Evolutionary conservation across 2,797 vertebrate genomes (phyloP).

Genomic region (Rhabdomys pumilio): DNA sequence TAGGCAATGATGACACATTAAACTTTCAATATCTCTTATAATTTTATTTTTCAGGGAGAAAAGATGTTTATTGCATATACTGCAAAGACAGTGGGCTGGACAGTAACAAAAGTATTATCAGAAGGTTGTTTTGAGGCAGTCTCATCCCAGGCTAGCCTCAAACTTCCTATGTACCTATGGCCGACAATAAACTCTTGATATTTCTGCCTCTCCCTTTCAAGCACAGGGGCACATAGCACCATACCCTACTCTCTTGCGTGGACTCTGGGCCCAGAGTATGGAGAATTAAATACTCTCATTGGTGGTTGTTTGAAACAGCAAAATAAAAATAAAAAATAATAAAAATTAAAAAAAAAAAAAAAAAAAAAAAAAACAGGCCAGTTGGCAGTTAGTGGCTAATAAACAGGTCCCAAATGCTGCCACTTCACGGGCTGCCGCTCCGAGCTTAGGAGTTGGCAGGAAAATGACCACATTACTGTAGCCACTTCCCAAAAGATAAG

Average conservation of each 20-base stretch:
- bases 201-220: not conserved
- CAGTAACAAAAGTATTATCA: not conserved
- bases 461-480: conserved; percentile 70
- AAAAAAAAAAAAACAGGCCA: not conserved
- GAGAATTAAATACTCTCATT: not conserved
- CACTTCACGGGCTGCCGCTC: conserved; percentile 28
- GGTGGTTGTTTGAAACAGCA: not conserved
- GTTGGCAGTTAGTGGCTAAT: conserved; percentile 53
- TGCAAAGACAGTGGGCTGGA: not conserved
- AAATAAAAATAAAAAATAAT: not conserved
- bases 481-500: conserved; percentile 72
- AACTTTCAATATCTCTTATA: too few relatives aligned
- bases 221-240: not conserved
- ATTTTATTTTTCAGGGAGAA: not conserved
- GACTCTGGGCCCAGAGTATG: not conserved
- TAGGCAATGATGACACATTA: not conserved
- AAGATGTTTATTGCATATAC: not conserved
- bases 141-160: not conserved
- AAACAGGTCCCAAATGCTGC: conserved; percentile 73
- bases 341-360: too few relatives aligned
- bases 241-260: not conserved
- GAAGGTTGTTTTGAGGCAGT: not conserved
- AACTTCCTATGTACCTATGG: not conserved
- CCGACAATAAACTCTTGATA: not conserved
- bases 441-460: conserved; percentile 45